phyloP scores from a whole-genome alignment of 2,113 vertebrate species.

The Thryonomys swinderianus region DNA sequence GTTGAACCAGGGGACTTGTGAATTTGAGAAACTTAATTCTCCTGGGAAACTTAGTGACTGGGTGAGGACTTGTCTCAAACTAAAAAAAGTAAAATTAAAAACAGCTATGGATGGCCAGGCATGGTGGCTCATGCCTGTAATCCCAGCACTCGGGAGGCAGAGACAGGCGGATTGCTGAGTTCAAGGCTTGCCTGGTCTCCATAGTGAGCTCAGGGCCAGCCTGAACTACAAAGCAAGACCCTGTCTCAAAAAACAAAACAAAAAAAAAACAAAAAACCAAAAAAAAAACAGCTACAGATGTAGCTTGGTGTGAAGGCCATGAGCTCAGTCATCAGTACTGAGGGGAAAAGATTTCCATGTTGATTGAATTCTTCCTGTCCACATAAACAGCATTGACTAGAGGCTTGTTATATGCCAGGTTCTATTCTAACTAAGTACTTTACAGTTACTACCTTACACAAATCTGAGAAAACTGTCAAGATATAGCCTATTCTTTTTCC shows the following conservation, averaged over 20 bases:
- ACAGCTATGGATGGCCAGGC: not conserved
- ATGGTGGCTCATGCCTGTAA: too few species aligned
- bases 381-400: not conserved
- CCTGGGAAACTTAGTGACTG: not conserved
- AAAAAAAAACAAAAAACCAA: too few species aligned
- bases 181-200: too few species aligned
- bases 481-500: not conserved
- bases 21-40: too few species aligned
- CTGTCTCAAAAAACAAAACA: too few species aligned
- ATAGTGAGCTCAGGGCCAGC: too few species aligned
- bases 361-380: not conserved
- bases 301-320: not conserved
- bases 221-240: too few species aligned
- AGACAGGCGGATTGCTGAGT: too few species aligned
- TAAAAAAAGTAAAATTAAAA: not conserved
- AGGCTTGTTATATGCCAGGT: not conserved
- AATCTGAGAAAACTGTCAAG: not conserved
- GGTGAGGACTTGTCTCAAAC: not conserved
- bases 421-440: not conserved
- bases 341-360: not conserved
- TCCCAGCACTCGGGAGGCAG: too few species aligned
- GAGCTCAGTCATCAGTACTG: not conserved
- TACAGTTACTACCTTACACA: not conserved
- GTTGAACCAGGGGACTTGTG: not conserved
- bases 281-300: not conserved